Base-by-base conservation (phyloP, 2,888 invertebrate species). In the Oxyteleia sp. region DNA sequence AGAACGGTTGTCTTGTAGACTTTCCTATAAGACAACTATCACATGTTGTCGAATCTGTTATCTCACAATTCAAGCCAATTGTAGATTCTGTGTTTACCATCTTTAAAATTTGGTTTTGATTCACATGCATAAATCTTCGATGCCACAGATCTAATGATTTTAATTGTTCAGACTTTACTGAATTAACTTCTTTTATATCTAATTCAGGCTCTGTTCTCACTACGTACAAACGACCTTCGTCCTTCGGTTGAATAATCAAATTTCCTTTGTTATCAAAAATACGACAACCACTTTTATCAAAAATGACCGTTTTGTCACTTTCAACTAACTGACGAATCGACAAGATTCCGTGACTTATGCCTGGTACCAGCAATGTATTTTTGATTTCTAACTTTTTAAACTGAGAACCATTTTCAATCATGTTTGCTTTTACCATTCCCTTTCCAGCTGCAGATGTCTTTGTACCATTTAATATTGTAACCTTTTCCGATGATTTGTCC, bases 281-380 rank as follows among this genome's bases (percentile, higher is more conserved):
- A n/a, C 16, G 35, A 29, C 53, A 72, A 4, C 72, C 51, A 49
- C 53, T 41, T 53, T 53, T 20, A n/a, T 63, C 32, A 63, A 72
- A 72, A 15, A 63, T 38, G 10, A 61, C 32, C 29, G 45, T 15
- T 8, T 71, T 76, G 13, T 55, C 29, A 43, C 63, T 83, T 69
- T 69, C 89, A 93, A 93, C 82, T 91, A 90, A 20, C 90, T 91
- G 90, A 93, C 93, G 89, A 93, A 93, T 51, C 90, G 90, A 87
- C 92, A 91, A 86, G 41, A 83, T 78, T 68, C 66, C 74, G 51
- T 84, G 74, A 23, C 82, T 78, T 59, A 82, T 87, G 51, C 87
- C 43, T 18, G 57, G 69, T 10, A 47, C 57, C 63, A 26, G 23
- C 15, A 72, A 43, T 29, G 41, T 45, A 66, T 49, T 23, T 51